Percentiles rank a stretch among this genome's conserved stretches.
These are phyloP conservation scores for Alsophila aescularia DNA, from an alignment of 2,888 invertebrate species.

Conservation along the genomic window DNA sequence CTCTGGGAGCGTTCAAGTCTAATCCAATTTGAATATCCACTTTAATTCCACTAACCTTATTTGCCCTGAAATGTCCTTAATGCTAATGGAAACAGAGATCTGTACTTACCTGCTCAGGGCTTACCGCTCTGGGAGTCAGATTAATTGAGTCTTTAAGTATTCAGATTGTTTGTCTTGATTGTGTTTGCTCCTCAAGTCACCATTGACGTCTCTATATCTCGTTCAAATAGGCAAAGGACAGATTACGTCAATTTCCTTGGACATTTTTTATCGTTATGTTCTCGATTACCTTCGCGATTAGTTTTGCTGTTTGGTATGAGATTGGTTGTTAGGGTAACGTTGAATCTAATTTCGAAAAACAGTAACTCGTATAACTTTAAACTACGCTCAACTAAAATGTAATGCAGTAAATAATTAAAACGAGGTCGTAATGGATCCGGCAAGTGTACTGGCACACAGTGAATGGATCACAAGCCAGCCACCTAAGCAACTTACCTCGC, in stretches of 20 bases:
- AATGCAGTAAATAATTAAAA: constrained; percentile 22
- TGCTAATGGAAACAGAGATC: constrained; percentile 52
- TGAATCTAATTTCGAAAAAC: constrained; percentile 4
- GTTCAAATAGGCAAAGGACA: constrained; percentile 11
- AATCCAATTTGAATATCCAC: constrained; percentile 53
- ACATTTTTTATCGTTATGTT: constrained; percentile 13
- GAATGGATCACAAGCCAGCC: constrained; percentile 44
- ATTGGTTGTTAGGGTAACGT: constrained; percentile 15
- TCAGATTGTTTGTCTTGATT: constrained; percentile 19
- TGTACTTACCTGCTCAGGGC: constrained; percentile 43
- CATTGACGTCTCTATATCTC: constrained; percentile 1
- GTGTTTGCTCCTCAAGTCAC: constrained; percentile 8
- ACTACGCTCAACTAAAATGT: constrained; percentile 11
- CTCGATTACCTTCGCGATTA: constrained; percentile 21
- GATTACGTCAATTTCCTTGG: constrained; percentile 10
- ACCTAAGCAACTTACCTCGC: constrained; percentile 39
- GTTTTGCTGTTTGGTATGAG: not conserved
- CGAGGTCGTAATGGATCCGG: constrained; percentile 32
- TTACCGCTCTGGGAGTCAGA: constrained; percentile 44
- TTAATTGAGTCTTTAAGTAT: constrained; percentile 45
- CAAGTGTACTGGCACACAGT: constrained; percentile 42
- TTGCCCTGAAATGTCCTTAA: constrained; percentile 52
- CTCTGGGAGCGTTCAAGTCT: constrained; percentile 34
- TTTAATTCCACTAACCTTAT: constrained; percentile 53
- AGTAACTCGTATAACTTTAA: not conserved